Conservation (phyloP, 2,797 vertebrate species). For the Kryptolebias ocellatus region DNA sequence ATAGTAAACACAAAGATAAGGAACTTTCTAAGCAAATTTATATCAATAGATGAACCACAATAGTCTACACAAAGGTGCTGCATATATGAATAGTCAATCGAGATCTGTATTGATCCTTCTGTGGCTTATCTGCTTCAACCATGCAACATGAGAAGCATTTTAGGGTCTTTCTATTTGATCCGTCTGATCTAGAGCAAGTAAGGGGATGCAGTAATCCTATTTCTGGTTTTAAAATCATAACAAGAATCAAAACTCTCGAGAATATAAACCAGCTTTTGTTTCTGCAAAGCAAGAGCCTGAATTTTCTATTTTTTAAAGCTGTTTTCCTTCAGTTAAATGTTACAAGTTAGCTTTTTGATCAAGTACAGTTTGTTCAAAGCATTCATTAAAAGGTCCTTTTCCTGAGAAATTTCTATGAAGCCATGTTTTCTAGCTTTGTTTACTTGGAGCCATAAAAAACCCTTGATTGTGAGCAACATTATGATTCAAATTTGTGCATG, state of each 20-base stretch:
- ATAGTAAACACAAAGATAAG: constrained; percentile 35
- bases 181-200: neutral
- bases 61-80: constrained; percentile 37
- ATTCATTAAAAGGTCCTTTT: neutral
- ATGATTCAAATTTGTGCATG: neutral
- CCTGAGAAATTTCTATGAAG: neutral
- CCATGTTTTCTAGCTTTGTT: neutral
- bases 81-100: constrained; percentile 32
- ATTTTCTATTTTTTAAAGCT: neutral
- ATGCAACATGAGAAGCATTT: constrained; percentile 28
- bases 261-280: neutral
- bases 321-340: too few relatives aligned
- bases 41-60: constrained; percentile 59
- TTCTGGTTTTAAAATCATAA: neutral
- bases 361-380: too few relatives aligned
- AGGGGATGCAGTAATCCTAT: constrained; percentile 7
- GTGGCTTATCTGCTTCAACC: constrained; percentile 3
- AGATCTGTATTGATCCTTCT: constrained; percentile 37
- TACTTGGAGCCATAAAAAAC: neutral
- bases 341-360: too few relatives aligned
- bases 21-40: constrained; percentile 1
- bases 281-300: neutral
- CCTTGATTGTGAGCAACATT: neutral
- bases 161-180: constrained; percentile 3
- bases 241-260: neutral